A percentile compares a stretch with the other conserved stretches of the same genome.
These are phyloP conservation scores for Hepsetus odoe DNA, from an alignment of 2,113 vertebrate species.

Conservation along the genomic window DNA sequence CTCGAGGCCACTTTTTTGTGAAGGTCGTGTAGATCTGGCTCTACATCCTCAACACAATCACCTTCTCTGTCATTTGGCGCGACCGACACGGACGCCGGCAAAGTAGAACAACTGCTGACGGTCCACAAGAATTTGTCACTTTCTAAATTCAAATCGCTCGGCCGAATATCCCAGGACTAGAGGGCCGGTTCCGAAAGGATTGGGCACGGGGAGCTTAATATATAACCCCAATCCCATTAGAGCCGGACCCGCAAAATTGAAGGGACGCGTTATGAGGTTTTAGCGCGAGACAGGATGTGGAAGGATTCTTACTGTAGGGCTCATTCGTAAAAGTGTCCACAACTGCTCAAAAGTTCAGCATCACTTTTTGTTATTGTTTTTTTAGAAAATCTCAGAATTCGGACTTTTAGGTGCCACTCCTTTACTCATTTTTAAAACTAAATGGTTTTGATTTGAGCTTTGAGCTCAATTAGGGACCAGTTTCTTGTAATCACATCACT, in stretches of 20 bases:
- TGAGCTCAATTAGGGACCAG: no score
- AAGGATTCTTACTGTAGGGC: constrained; percentile 62
- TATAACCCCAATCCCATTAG: constrained; percentile 82
- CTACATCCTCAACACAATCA: constrained; percentile 65
- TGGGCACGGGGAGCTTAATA: constrained; percentile 71
- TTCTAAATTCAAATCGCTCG: constrained; percentile 78
- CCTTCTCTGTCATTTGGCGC: constrained; percentile 65
- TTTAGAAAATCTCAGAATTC: no score
- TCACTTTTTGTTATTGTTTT: no score
- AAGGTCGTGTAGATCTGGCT: constrained; percentile 58
- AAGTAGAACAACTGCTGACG: constrained; percentile 68
- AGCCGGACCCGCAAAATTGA: constrained; percentile 74
- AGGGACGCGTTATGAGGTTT: constrained; percentile 70
- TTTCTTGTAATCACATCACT: no score
- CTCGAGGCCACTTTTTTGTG: constrained; percentile 35
- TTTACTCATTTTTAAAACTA: no score
- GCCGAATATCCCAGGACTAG: constrained; percentile 64
- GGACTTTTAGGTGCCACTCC: no score
- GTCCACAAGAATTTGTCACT: constrained; percentile 71
- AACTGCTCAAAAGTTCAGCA: no score
- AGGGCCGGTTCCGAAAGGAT: constrained; percentile 52
- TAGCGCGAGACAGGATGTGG: constrained; percentile 65
- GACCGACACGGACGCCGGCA: constrained; percentile 59
- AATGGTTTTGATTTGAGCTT: no score
- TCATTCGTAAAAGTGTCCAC: no score